phyloP scores from a whole-genome alignment of 2,113 vertebrate genomes.

The Crotalus helleri region DNA sequence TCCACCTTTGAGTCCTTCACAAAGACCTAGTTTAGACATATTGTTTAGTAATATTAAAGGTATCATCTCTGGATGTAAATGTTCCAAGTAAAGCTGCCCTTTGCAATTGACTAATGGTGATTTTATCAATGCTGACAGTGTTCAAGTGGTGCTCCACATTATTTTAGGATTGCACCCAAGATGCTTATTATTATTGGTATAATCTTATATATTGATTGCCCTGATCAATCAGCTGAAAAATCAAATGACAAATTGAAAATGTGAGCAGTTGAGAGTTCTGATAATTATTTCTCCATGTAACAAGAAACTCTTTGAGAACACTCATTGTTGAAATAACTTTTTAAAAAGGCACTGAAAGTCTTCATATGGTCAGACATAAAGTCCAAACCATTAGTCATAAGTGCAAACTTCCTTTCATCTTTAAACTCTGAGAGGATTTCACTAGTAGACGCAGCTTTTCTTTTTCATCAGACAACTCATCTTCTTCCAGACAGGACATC shows the following conservation, averaged over 20 bases:
- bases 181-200: background rate
- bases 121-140: background rate
- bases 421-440: conserved; percentile 41
- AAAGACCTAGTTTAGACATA: background rate
- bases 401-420: background rate
- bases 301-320: background rate
- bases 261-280: background rate
- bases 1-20: background rate
- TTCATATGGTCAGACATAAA: accelerated
- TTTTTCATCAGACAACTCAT: conserved; percentile 32
- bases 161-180: background rate
- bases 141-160: background rate
- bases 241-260: background rate
- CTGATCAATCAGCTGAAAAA: background rate
- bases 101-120: background rate
- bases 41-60: background rate
- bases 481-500: conserved; percentile 10
- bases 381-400: accelerated
- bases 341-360: conserved; percentile 7
- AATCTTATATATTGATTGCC: background rate
- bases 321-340: background rate
- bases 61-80: background rate
- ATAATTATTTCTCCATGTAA: background rate
- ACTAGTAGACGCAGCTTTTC: background rate
- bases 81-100: background rate